A percentile compares a stretch with the other conserved stretches of the same genome.
phyloP scores from a whole-genome alignment of 2,797 vertebrate species.

The Chelon labrosus region DNA sequence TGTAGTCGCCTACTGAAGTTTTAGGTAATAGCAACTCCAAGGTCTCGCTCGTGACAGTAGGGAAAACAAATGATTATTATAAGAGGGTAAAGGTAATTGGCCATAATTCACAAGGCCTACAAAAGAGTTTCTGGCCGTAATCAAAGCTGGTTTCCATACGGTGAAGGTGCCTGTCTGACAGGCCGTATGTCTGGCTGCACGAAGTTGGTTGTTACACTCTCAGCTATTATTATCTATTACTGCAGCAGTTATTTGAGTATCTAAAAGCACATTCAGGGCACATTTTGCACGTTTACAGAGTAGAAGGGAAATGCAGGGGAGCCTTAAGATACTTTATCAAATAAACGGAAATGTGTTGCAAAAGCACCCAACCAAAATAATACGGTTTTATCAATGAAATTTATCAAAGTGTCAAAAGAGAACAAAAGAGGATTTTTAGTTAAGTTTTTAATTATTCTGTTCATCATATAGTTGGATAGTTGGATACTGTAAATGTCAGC shows the following conservation, averaged over 20 bases:
- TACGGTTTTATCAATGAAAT: neutral
- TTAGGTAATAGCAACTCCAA: constrained; percentile 73
- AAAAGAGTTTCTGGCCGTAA: constrained; percentile 57
- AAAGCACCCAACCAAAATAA: neutral
- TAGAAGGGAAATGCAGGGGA: neutral
- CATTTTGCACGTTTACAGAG: constrained; percentile 18
- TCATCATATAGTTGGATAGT: no score
- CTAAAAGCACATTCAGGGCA: constrained; percentile 18
- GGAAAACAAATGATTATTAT: constrained; percentile 78
- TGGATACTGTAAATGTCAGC: constrained; percentile 60
- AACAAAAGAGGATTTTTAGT: neutral
- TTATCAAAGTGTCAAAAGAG: no score
- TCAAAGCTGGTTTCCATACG: constrained; percentile 71
- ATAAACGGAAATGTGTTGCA: neutral
- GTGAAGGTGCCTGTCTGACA: constrained; percentile 67
- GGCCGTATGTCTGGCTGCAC: constrained; percentile 67
- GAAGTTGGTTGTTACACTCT: constrained; percentile 44
- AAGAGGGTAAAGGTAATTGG: constrained; percentile 72
- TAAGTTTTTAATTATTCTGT: no score
- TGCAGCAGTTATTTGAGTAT: constrained; percentile 14
- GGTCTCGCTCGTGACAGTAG: constrained; percentile 61
- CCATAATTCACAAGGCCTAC: constrained; percentile 73
- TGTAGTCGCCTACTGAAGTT: constrained; percentile 77
- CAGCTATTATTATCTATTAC: constrained; percentile 15
- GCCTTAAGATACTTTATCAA: neutral